phyloP scores from a whole-genome alignment of 2,888 invertebrate genomes.

The Odontocolon sp. region DNA sequence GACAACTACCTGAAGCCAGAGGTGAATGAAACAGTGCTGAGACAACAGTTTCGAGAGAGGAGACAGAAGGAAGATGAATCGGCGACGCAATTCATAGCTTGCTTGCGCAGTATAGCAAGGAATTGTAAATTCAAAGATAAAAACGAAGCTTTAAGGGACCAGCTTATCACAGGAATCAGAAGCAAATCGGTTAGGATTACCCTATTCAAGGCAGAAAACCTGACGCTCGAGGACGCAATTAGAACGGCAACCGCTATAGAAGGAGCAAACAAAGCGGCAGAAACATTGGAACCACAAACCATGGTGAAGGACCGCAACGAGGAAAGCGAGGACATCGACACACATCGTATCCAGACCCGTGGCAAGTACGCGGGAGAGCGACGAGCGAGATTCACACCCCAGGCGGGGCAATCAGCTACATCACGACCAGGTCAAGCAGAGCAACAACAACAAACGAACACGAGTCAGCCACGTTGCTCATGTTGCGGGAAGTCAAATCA shows the following conservation, averaged over 20 bases:
- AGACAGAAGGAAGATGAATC: constrained; percentile 23
- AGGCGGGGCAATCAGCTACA: too few species aligned
- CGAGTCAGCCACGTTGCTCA: neutral
- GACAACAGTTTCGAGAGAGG: constrained; percentile 26
- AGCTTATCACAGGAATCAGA: constrained; percentile 24
- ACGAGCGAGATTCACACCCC: too few species aligned
- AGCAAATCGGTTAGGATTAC: constrained; percentile 7
- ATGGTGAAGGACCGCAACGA: neutral
- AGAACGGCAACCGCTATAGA: constrained; percentile 33
- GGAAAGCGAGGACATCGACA: neutral
- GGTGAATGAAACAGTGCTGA: constrained; percentile 34
- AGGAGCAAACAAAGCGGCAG: constrained; percentile 30
- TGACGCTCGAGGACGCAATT: constrained; percentile 23
- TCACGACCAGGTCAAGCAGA: too few species aligned
- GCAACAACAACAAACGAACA: too few species aligned
- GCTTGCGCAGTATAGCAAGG: constrained; percentile 10
- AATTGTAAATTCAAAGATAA: constrained; percentile 34
- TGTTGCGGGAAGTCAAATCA: constrained; percentile 34
- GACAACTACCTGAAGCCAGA: constrained; percentile 33
- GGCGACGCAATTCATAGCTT: constrained; percentile 3
- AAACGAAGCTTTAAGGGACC: constrained; percentile 26
- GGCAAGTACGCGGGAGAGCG: too few species aligned
- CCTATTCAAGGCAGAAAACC: constrained; percentile 35
- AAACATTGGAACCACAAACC: neutral
- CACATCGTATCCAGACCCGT: too few species aligned